A percentile compares a stretch with the other conserved stretches of the same genome.
These are phyloP conservation scores for Pantherophis vulpinus DNA, from an alignment of 2,797 vertebrate species.

Conservation along the genomic window DNA sequence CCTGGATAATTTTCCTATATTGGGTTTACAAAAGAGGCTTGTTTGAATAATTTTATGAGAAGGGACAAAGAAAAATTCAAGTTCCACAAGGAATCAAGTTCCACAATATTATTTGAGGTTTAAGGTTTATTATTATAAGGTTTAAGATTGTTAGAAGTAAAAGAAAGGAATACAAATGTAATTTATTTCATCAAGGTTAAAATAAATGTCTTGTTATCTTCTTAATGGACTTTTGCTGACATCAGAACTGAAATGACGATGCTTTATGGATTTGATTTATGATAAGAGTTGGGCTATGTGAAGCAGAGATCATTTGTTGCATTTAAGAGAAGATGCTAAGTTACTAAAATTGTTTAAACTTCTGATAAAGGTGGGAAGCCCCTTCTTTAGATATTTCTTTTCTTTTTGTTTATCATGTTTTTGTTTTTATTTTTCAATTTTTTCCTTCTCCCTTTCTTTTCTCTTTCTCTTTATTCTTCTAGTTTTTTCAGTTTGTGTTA, in stretches of 20 bases:
- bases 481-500: neutral
- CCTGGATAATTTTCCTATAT: neutral
- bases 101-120: neutral
- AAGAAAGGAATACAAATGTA: neutral
- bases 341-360: neutral
- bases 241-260: neutral
- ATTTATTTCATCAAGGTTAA: neutral
- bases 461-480: neutral
- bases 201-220: neutral
- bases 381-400: neutral
- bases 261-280: neutral
- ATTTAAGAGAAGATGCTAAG: neutral
- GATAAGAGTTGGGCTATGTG: neutral
- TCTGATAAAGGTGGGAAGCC: neutral
- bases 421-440: neutral
- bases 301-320: neutral
- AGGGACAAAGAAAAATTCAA: neutral
- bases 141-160: neutral
- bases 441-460: neutral
- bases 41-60: neutral
- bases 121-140: too few species aligned
- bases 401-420: neutral
- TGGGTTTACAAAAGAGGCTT: neutral
- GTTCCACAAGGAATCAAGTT: neutral
- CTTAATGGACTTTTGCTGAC: neutral